Conservation (phyloP, 2,888 invertebrate species). For the Scaptomyza tumidula region DNA sequence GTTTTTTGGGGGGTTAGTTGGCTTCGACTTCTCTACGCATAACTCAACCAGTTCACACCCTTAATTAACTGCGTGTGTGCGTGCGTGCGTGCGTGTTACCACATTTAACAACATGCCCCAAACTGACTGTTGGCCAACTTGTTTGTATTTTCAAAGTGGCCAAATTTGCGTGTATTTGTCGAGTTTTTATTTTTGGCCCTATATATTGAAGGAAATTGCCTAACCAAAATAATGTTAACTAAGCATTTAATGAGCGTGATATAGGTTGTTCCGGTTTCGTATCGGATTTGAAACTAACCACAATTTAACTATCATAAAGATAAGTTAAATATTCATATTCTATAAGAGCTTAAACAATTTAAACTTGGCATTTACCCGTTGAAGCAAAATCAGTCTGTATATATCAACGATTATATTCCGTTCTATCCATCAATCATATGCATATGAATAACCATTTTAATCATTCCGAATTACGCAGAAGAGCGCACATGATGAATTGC, state of each 20-base stretch:
- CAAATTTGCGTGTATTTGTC: constrained; percentile 60
- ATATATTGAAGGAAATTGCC: constrained; percentile 30
- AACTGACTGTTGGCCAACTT: constrained; percentile 40
- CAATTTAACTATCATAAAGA: not conserved
- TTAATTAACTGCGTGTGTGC: constrained; percentile 77
- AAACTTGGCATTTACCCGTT: not conserved
- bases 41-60: constrained; percentile 83
- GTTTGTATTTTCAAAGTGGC: constrained; percentile 45
- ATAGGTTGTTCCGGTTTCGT: constrained; percentile 23
- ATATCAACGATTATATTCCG: constrained; percentile 28
- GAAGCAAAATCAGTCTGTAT: constrained; percentile 32
- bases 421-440: constrained; percentile 63
- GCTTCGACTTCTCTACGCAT: constrained; percentile 60
- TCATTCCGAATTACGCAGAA: constrained; percentile 73
- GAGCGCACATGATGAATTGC: constrained; percentile 78
- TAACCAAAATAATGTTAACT: constrained; percentile 68
- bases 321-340: not conserved
- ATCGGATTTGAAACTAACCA: not conserved
- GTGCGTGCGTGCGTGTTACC: constrained; percentile 74
- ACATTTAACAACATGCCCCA: constrained; percentile 47
- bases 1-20: constrained; percentile 19
- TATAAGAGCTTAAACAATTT: not conserved
- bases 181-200: constrained; percentile 15
- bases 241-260: constrained; percentile 67
- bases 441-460: constrained; percentile 75